Percentiles rank a stretch among this genome's conserved stretches.
phyloP scores from a whole-genome alignment of 2,888 invertebrate genomes.

The Zygaena filipendulae region DNA sequence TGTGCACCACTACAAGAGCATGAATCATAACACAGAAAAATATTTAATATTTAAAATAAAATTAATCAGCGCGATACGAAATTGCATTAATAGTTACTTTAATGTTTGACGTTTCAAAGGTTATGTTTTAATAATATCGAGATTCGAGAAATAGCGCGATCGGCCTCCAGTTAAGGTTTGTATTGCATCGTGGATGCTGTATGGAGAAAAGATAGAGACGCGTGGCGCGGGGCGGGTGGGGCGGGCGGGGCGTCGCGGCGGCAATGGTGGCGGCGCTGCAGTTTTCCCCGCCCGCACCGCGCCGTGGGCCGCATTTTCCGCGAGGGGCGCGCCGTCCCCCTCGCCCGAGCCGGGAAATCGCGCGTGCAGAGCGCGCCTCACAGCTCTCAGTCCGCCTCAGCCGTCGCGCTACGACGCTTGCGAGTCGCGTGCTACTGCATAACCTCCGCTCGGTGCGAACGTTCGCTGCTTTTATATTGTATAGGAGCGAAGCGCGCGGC shows the following conservation, averaged over 20 bases:
- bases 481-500: slow-evolving; percentile 41
- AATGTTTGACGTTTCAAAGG: too few species aligned
- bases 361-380: slow-evolving; percentile 48
- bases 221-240: too few species aligned
- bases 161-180: too few species aligned
- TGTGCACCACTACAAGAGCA: too few species aligned
- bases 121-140: too few species aligned
- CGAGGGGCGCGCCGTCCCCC: slow-evolving; percentile 57
- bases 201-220: too few species aligned
- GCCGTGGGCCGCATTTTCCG: slow-evolving; percentile 45
- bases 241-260: slow-evolving; percentile 33
- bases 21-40: too few species aligned
- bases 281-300: slow-evolving; percentile 57
- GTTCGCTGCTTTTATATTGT: slow-evolving; percentile 31
- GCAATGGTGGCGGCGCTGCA: slow-evolving; percentile 35
- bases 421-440: slow-evolving; percentile 40
- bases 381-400: slow-evolving; percentile 58
- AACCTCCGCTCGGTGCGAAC: slow-evolving; percentile 27
- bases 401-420: slow-evolving; percentile 58
- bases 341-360: slow-evolving; percentile 54
- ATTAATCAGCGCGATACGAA: too few species aligned
- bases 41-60: too few species aligned
- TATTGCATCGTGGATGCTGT: too few species aligned
- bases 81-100: too few species aligned
- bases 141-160: too few species aligned